Evolutionary conservation across 2,113 vertebrate species (phyloP).

Genomic region (Callionymus lyra): DNA sequence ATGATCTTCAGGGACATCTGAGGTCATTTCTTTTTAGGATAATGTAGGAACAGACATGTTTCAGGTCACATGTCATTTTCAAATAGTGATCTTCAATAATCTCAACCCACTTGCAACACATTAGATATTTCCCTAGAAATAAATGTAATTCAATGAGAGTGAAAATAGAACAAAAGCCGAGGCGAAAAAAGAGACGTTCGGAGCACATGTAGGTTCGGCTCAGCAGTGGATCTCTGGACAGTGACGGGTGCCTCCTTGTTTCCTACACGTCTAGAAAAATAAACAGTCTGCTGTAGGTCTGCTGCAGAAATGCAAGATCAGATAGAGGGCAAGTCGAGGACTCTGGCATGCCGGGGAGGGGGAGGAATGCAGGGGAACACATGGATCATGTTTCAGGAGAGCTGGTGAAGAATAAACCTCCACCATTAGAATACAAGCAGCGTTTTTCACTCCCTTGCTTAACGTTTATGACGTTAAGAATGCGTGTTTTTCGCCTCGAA

Average conservation of each 20-base stretch:
- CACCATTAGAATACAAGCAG: neutral
- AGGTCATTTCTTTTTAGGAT: no score
- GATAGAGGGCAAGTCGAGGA: slow-evolving; percentile 52
- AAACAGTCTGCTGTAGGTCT: slow-evolving; percentile 87
- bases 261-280: slow-evolving; percentile 59
- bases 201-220: neutral
- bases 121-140: no score
- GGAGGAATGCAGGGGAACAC: slow-evolving; percentile 29
- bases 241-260: slow-evolving; percentile 44
- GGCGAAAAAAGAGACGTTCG: neutral
- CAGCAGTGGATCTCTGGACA: slow-evolving; percentile 24
- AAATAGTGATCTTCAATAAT: no score
- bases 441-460: no score
- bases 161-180: neutral
- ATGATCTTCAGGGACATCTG: no score
- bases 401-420: slow-evolving; percentile 16
- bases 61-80: no score
- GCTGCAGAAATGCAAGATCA: slow-evolving; percentile 60
- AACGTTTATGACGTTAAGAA: no score
- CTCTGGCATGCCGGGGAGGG: slow-evolving; percentile 48
- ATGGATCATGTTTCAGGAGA: slow-evolving; percentile 68
- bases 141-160: neutral
- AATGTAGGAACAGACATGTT: no score
- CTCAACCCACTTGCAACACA: no score
- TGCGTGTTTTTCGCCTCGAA: no score